Percentiles rank a stretch among this genome's conserved stretches.
These are phyloP conservation scores for Eriocheir sinensis DNA, from an alignment of 1,140 invertebrate species.

Conservation along the genomic window DNA sequence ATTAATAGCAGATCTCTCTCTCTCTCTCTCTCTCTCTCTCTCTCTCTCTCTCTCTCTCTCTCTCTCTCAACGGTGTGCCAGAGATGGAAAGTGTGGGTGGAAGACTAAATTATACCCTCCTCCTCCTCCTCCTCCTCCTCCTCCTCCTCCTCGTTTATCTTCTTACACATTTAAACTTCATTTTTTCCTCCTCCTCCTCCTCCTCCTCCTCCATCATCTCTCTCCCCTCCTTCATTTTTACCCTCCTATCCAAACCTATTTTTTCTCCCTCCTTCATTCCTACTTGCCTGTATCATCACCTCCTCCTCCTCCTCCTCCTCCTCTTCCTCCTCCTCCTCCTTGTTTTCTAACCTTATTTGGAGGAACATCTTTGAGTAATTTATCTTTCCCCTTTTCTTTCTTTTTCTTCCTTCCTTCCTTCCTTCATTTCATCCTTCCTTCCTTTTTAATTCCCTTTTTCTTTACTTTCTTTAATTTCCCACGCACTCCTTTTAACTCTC, in stretches of 20 bases:
- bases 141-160: neutral
- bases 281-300: neutral
- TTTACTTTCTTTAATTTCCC: neutral
- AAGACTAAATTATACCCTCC: neutral
- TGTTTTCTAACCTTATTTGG: too few species aligned
- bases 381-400: neutral
- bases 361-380: too few species aligned
- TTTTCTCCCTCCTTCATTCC: neutral
- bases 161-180: too few species aligned
- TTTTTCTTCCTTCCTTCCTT: neutral
- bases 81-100: neutral
- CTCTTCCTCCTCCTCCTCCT: too few species aligned
- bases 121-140: slow-evolving; percentile 18
- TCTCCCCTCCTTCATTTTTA: neutral
- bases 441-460: neutral
- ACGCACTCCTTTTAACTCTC: neutral
- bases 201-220: neutral
- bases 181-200: neutral
- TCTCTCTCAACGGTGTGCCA: neutral
- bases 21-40: slow-evolving; percentile 20
- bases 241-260: neutral
- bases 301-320: too few species aligned
- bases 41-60: slow-evolving; percentile 12
- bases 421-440: neutral
- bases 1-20: too few species aligned